A percentile compares a stretch with the other conserved stretches of the same genome.
Conservation (phyloP, 2,797 vertebrate species). For the Acanthornis magna region DNA sequence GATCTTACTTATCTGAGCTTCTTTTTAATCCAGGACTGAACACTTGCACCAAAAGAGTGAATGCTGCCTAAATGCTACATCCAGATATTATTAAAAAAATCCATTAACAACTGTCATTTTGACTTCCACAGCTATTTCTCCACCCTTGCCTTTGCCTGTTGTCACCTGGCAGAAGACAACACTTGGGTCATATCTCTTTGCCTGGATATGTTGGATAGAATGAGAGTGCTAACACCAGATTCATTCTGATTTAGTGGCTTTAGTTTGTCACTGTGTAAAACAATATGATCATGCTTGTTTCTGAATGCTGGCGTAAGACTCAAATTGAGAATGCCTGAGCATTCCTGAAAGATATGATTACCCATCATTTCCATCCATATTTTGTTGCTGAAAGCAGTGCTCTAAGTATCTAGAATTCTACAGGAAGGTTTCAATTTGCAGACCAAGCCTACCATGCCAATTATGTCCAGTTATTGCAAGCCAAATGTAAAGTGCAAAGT, state of each 20-base stretch:
- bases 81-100: neutral
- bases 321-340: neutral
- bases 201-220: neutral
- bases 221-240: neutral
- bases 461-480: neutral
- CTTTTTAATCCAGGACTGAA: neutral
- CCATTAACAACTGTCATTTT: neutral
- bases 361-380: neutral
- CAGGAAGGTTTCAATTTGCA: neutral
- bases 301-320: neutral
- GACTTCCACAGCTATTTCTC: neutral
- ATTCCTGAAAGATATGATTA: neutral
- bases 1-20: neutral
- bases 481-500: neutral
- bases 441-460: neutral
- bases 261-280: neutral
- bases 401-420: neutral
- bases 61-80: neutral
- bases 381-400: neutral
- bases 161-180: neutral
- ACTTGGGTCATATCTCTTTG: neutral
- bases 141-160: neutral
- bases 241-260: neutral
- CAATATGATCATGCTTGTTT: neutral
- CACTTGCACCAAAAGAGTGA: neutral